Percentiles rank a stretch among this genome's conserved stretches.
Conservation (phyloP, 2,797 vertebrate species). For the Psittacula echo region DNA sequence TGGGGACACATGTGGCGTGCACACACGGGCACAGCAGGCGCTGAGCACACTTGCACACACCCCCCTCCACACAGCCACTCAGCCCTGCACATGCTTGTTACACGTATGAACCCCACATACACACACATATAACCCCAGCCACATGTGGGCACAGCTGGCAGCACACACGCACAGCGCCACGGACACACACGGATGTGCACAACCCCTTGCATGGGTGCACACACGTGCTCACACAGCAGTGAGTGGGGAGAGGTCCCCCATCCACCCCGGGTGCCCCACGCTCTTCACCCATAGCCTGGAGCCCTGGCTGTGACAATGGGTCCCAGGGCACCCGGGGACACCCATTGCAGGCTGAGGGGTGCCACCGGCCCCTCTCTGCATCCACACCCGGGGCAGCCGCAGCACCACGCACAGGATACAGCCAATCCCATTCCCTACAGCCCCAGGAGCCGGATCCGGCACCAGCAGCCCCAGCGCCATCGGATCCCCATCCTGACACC, state of each 20-base stretch:
- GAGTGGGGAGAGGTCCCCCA: background rate
- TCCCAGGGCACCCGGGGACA: background rate
- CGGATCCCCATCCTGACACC: rapidly evolving
- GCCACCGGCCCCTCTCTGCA: rapidly evolving
- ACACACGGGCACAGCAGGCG: rapidly evolving
- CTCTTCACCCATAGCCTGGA: background rate
- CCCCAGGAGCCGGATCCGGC: background rate
- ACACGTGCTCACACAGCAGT: rapidly evolving
- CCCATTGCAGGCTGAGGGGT: rapidly evolving
- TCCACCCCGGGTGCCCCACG: rapidly evolving
- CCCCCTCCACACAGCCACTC: rapidly evolving
- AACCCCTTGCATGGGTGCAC: background rate
- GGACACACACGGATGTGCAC: rapidly evolving
- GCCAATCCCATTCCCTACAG: background rate
- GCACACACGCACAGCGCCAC: rapidly evolving
- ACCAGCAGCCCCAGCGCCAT: background rate
- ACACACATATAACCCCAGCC: background rate
- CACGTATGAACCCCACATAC: background rate
- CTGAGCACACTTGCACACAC: background rate
- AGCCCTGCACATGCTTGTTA: background rate
- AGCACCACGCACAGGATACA: background rate
- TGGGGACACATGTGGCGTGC: rapidly evolving
- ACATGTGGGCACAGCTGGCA: background rate
- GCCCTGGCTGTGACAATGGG: background rate
- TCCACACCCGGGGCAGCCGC: background rate